A percentile compares a stretch with the other conserved stretches of the same genome.
Conservation (phyloP, 1,140 invertebrate species). For the Linepithema humile region DNA sequence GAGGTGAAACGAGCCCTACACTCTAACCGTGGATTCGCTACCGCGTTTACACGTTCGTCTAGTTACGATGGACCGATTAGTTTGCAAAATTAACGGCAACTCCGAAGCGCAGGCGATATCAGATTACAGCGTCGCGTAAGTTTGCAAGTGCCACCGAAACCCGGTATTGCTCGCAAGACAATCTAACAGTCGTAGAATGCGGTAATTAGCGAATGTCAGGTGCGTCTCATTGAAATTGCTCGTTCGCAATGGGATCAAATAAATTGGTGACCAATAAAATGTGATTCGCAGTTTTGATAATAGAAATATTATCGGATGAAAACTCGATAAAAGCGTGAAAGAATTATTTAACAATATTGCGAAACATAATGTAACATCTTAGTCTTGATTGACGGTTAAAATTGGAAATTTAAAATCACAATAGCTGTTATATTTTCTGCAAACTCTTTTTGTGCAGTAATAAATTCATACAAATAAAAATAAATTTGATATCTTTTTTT, state of each 20-base stretch:
- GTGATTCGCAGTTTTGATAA: neutral
- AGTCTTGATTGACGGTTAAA: neutral
- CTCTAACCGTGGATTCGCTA: slow-evolving; percentile 5
- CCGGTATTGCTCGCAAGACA: slow-evolving; percentile 31
- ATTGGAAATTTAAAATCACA: neutral
- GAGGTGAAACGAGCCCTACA: neutral
- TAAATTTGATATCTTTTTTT: neutral
- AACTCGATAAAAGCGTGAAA: neutral
- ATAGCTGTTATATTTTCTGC: neutral
- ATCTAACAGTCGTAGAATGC: slow-evolving; percentile 22
- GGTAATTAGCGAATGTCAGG: slow-evolving; percentile 27
- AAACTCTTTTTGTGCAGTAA: neutral
- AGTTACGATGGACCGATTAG: slow-evolving; percentile 38
- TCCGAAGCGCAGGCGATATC: slow-evolving; percentile 17
- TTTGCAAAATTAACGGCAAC: slow-evolving; percentile 49
- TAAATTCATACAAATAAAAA: too few relatives aligned
- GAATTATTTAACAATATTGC: neutral
- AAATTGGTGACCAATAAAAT: neutral
- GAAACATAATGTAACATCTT: neutral
- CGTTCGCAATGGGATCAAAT: neutral
- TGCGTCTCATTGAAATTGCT: neutral
- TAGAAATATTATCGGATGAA: neutral
- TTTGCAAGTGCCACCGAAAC: slow-evolving; percentile 43
- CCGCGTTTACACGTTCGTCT: slow-evolving; percentile 28
- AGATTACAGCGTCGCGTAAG: slow-evolving; percentile 30